Conservation (phyloP, 2,113 vertebrate species). For the Saccopteryx bilineata region DNA sequence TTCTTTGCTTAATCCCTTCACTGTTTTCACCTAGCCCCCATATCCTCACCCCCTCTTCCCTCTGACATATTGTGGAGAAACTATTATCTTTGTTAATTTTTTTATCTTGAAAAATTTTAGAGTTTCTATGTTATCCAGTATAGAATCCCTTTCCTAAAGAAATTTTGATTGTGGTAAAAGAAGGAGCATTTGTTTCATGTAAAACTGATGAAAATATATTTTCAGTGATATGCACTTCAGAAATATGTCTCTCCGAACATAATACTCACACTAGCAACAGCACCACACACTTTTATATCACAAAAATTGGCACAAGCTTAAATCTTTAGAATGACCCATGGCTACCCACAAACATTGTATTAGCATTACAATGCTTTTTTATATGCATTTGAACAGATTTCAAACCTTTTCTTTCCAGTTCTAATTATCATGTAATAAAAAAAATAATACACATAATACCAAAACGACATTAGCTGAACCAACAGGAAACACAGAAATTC, state of each 20-base stretch:
- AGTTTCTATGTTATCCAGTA: not conserved
- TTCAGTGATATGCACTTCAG: not conserved
- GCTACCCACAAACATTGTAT: not conserved
- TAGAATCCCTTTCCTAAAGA: not conserved
- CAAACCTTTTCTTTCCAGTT: not conserved
- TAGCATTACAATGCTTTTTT: not conserved
- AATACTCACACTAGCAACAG: not conserved
- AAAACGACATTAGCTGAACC: not conserved
- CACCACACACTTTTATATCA: not conserved
- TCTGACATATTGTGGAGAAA: not conserved
- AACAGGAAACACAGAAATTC: constrained; percentile 33
- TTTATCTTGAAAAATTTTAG: not conserved
- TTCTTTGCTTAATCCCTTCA: no score
- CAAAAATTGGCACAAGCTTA: not conserved
- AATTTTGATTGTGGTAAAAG: not conserved
- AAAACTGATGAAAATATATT: not conserved
- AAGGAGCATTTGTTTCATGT: not conserved
- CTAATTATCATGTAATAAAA: constrained; percentile 55
- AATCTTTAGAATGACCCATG: not conserved
- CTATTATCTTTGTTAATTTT: not conserved
- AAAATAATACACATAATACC: not conserved
- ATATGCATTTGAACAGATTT: constrained; percentile 13
- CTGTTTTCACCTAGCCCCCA: no score
- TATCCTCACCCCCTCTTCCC: no score
- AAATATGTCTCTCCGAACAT: not conserved